Evolutionary conservation across 2,113 vertebrate species (phyloP).

Genomic region (Syrmaticus mikado): DNA sequence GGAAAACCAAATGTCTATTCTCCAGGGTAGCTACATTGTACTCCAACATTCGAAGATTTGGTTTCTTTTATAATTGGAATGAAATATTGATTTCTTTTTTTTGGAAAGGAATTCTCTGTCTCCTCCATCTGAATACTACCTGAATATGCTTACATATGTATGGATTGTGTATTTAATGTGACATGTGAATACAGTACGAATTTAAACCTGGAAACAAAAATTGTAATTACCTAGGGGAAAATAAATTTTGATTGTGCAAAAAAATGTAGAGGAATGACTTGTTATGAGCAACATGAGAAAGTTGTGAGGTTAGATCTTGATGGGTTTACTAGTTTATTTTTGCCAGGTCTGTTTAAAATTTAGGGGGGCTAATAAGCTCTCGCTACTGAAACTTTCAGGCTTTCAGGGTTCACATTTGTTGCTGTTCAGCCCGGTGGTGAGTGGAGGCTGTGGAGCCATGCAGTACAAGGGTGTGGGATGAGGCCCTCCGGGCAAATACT

Average conservation of each 20-base stretch:
- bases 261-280: background rate
- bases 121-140: background rate
- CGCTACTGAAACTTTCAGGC: background rate
- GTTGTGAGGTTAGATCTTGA: background rate
- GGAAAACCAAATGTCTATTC: constrained; percentile 50
- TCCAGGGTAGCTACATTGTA: background rate
- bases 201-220: background rate
- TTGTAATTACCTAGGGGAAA: background rate
- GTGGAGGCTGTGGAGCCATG: background rate
- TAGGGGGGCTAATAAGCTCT: background rate
- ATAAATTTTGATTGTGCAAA: background rate
- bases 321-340: background rate
- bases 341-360: background rate
- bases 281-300: background rate
- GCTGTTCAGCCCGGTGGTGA: background rate
- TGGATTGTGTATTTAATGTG: background rate
- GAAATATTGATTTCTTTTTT: background rate
- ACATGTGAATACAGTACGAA: background rate
- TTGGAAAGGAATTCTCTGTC: background rate
- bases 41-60: background rate
- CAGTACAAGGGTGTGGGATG: rapidly evolving
- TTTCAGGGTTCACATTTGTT: background rate
- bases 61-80: constrained; percentile 45
- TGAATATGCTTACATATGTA: background rate
- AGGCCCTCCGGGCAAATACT: background rate